These are phyloP conservation scores for Eremobia ochroleuca DNA, from an alignment of 2,888 invertebrate species.

Conservation along the genomic window DNA sequence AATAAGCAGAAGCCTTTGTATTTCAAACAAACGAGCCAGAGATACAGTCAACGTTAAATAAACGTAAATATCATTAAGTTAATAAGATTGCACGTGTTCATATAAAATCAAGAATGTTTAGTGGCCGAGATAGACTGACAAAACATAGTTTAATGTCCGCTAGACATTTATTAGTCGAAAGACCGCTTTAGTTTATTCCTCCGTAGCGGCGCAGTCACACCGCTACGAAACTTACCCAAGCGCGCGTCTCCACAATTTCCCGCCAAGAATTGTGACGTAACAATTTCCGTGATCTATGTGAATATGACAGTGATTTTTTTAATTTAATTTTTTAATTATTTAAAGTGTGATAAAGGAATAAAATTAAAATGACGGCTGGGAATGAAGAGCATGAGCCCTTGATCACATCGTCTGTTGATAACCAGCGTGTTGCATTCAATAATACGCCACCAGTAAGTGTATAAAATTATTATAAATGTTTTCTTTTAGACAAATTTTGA, in stretches of 20 bases:
- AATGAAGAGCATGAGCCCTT: slow-evolving; percentile 89
- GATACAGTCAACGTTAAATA: slow-evolving; percentile 32
- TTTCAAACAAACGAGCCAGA: slow-evolving; percentile 20
- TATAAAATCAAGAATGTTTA: slow-evolving; percentile 51
- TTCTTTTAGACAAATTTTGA: not conserved
- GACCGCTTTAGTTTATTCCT: slow-evolving; percentile 57
- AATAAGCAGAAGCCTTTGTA: slow-evolving; percentile 28
- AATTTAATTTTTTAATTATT: slow-evolving; percentile 44
- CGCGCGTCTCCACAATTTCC: slow-evolving; percentile 64
- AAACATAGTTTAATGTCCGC: slow-evolving; percentile 53
- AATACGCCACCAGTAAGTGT: slow-evolving; percentile 83
- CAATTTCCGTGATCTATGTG: slow-evolving; percentile 58
- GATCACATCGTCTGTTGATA: slow-evolving; percentile 86
- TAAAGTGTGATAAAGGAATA: slow-evolving; percentile 55
- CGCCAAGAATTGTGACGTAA: slow-evolving; percentile 72
- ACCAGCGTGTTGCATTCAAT: slow-evolving; percentile 84
- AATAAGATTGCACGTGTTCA: slow-evolving; percentile 58
- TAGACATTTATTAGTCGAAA: slow-evolving; percentile 63
- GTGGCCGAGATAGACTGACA: slow-evolving; percentile 51
- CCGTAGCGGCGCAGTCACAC: slow-evolving; percentile 55
- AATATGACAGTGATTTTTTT: slow-evolving; percentile 73
- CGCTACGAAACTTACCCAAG: slow-evolving; percentile 49
- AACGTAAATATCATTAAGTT: slow-evolving; percentile 60
- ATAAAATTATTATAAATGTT: not conserved
- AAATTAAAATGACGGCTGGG: slow-evolving; percentile 84